A percentile compares a stretch with the other conserved stretches of the same genome.
These are phyloP conservation scores for Silvanus unidentatus DNA, from an alignment of 2,888 invertebrate species.

Conservation along the genomic window DNA sequence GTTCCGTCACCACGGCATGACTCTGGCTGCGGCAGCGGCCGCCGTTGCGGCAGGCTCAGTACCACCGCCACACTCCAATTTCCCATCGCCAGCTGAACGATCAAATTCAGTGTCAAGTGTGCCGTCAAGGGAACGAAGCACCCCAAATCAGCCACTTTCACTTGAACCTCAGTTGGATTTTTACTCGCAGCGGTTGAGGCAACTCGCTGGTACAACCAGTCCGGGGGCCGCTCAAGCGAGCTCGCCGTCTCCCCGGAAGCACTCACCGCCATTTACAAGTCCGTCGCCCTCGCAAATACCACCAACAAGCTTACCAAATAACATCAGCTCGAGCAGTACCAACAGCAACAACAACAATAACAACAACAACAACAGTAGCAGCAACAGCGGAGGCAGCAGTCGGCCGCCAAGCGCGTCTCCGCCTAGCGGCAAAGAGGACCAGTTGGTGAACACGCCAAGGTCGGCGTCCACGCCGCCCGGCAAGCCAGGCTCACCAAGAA, in stretches of 20 bases:
- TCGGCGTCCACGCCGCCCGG: slow-evolving; percentile 61
- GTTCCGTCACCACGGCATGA: slow-evolving; percentile 73
- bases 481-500: slow-evolving; percentile 50
- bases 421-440: slow-evolving; percentile 56
- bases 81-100: slow-evolving; percentile 57
- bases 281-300: slow-evolving; percentile 70
- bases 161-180: slow-evolving; percentile 93
- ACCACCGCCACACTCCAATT: slow-evolving; percentile 56
- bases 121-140: slow-evolving; percentile 48
- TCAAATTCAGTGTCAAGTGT: slow-evolving; percentile 51
- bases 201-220: slow-evolving; percentile 93
- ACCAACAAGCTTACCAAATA: slow-evolving; percentile 52
- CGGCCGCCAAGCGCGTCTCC: slow-evolving; percentile 64
- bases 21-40: slow-evolving; percentile 69
- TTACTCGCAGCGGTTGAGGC: slow-evolving; percentile 98
- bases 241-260: slow-evolving; percentile 76
- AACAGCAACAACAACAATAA: slow-evolving; percentile 50
- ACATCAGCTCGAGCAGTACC: slow-evolving; percentile 50
- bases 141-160: slow-evolving; percentile 61
- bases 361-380: slow-evolving; percentile 51
- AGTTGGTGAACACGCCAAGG: slow-evolving; percentile 53
- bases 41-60: slow-evolving; percentile 61
- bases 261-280: slow-evolving; percentile 74
- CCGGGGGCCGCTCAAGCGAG: slow-evolving; percentile 85
- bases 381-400: slow-evolving; percentile 60